Conservation (phyloP, 2,113 vertebrate species). For the Orthonyx spaldingii region DNA sequence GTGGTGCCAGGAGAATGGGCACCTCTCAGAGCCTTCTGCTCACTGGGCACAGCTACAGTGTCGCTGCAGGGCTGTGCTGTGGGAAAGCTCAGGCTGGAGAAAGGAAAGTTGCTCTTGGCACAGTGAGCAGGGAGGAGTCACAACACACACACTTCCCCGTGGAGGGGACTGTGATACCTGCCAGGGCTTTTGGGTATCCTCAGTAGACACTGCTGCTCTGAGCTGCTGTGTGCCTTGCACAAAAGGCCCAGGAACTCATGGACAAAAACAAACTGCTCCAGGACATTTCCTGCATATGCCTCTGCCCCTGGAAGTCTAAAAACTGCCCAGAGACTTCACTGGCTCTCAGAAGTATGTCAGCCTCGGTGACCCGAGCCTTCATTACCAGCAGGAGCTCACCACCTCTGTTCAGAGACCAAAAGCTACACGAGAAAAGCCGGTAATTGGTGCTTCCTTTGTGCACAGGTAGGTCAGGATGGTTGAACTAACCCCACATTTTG, state of each 20-base stretch:
- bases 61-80: neutral
- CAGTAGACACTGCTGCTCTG: neutral
- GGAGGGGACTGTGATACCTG: neutral
- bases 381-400: neutral
- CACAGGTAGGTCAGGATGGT: neutral
- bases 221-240: neutral
- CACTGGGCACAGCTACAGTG: fast-evolving
- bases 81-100: neutral
- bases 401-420: neutral
- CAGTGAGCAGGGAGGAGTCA: neutral
- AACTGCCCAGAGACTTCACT: neutral
- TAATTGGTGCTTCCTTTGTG: neutral
- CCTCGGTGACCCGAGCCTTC: neutral
- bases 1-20: neutral
- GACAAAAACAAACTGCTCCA: neutral
- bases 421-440: neutral
- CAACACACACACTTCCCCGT: neutral
- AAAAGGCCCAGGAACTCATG: neutral
- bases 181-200: neutral
- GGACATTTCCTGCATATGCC: neutral
- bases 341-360: neutral
- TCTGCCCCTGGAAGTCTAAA: neutral
- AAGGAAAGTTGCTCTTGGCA: neutral
- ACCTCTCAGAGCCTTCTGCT: neutral
- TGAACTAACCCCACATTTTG: neutral